phyloP scores from a whole-genome alignment of 1,140 invertebrate genomes.

The Bombus terrestris region DNA sequence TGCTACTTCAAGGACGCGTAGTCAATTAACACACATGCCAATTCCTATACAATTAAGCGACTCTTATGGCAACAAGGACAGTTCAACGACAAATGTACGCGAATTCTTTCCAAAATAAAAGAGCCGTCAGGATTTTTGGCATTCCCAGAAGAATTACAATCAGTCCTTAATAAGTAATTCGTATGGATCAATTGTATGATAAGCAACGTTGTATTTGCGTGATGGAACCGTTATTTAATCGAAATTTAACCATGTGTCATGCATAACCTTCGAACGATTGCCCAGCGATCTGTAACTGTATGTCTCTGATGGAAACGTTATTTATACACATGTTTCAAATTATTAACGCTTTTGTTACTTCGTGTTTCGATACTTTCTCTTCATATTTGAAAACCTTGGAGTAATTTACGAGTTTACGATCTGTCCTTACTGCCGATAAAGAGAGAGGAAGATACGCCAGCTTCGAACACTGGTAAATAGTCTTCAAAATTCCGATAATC shows the following conservation, averaged over 20 bases:
- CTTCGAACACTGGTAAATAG: background rate
- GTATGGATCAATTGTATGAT: conserved; percentile 41
- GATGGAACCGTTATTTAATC: conserved; percentile 35
- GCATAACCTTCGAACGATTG: background rate
- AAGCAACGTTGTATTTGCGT: background rate
- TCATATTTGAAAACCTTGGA: background rate
- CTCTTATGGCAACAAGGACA: conserved; percentile 63
- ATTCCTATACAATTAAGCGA: conserved; percentile 64
- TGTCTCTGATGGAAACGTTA: background rate
- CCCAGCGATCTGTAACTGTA: background rate
- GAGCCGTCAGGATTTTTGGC: conserved; percentile 10
- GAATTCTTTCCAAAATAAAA: conserved; percentile 32
- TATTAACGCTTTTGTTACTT: background rate
- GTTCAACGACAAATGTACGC: conserved; percentile 52
- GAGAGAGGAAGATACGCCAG: background rate
- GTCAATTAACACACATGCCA: conserved; percentile 55
- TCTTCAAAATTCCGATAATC: background rate
- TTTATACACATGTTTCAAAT: background rate
- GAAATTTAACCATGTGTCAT: background rate
- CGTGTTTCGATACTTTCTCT: background rate
- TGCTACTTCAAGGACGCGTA: conserved; percentile 24
- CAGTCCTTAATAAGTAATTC: conserved; percentile 25
- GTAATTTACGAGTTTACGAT: background rate
- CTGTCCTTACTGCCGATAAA: background rate
- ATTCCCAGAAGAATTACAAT: conserved; percentile 26